A percentile compares a stretch with the other conserved stretches of the same genome.
These are phyloP conservation scores for Phyllotreta cruciferae DNA, from an alignment of 2,888 invertebrate species.

Conservation along the genomic window DNA sequence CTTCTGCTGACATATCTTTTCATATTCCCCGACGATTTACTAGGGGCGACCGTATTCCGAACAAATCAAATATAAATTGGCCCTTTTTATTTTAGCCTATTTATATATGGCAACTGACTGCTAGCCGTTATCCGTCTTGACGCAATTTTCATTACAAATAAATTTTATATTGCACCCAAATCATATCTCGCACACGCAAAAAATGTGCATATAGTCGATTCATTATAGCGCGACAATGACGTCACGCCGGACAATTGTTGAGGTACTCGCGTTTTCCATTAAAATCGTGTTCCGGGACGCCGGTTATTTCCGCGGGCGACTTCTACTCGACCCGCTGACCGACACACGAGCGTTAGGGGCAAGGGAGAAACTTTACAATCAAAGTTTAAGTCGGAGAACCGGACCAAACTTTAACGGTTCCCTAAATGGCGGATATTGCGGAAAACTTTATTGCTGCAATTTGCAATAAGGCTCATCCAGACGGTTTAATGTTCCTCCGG, in stretches of 20 bases:
- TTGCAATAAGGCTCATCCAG: slow-evolving; percentile 32
- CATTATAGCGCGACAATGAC: no score
- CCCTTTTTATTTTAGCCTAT: slow-evolving; percentile 25
- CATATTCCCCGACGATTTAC: slow-evolving; percentile 36
- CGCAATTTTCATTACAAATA: not conserved
- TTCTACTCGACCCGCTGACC: slow-evolving; percentile 24
- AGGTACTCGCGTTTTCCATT: not conserved
- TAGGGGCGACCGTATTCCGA: slow-evolving; percentile 23
- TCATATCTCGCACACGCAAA: no score
- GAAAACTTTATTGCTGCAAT: slow-evolving; percentile 33
- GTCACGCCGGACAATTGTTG: no score
- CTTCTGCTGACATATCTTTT: slow-evolving; percentile 38
- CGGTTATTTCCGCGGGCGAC: not conserved
- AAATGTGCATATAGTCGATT: no score
- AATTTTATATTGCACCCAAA: no score
- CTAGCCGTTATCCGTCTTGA: slow-evolving; percentile 1
- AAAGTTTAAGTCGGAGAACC: slow-evolving; percentile 35
- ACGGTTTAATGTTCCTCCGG: slow-evolving; percentile 30
- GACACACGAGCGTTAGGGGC: slow-evolving; percentile 16
- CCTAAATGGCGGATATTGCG: slow-evolving; percentile 34
- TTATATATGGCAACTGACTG: slow-evolving; percentile 13
- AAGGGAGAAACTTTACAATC: slow-evolving; percentile 34
- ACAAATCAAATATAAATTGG: slow-evolving; percentile 39
- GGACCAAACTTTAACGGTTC: slow-evolving; percentile 31
- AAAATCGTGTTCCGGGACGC: slow-evolving; percentile 2